Conservation (phyloP, 23 tunicate genomes). For the Phallusia fumigata region DNA sequence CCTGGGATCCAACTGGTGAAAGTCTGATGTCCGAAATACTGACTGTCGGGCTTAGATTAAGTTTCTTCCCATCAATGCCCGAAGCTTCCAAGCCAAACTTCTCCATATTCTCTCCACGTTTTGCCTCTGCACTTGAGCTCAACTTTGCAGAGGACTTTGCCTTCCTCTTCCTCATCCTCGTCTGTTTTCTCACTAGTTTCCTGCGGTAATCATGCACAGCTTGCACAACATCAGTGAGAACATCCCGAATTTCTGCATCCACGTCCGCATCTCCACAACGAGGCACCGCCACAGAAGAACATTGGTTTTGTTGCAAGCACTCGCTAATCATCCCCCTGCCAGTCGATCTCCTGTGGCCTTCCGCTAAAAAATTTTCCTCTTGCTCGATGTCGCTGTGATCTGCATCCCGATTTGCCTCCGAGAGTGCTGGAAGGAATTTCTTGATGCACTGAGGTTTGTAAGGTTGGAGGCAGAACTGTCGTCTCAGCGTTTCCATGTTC, state of each 20-base stretch:
- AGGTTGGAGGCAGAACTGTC: neutral
- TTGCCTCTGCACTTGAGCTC: neutral
- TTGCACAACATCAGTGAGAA: neutral
- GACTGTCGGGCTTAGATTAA: neutral
- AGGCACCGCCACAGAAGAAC: slow-evolving; percentile 14
- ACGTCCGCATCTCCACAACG: neutral
- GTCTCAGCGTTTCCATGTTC: too few relatives aligned
- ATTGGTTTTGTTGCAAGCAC: neutral
- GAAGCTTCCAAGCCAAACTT: neutral
- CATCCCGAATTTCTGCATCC: neutral
- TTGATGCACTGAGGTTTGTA: neutral
- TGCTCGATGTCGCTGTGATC: neutral
- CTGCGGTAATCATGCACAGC: neutral
- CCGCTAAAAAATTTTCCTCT: slow-evolving; percentile 6
- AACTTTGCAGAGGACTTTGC: neutral
- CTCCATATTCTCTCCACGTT: neutral
- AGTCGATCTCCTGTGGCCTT: slow-evolving; percentile 4
- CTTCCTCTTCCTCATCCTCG: too few relatives aligned
- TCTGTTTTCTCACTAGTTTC: too few relatives aligned
- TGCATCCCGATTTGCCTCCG: neutral
- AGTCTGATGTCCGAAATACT: neutral
- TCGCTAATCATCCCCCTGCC: neutral
- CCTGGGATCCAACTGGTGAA: neutral
- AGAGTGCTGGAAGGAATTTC: neutral
- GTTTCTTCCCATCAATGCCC: neutral